phyloP scores from a whole-genome alignment of 1,140 invertebrate species.

The Drosophila erecta region DNA sequence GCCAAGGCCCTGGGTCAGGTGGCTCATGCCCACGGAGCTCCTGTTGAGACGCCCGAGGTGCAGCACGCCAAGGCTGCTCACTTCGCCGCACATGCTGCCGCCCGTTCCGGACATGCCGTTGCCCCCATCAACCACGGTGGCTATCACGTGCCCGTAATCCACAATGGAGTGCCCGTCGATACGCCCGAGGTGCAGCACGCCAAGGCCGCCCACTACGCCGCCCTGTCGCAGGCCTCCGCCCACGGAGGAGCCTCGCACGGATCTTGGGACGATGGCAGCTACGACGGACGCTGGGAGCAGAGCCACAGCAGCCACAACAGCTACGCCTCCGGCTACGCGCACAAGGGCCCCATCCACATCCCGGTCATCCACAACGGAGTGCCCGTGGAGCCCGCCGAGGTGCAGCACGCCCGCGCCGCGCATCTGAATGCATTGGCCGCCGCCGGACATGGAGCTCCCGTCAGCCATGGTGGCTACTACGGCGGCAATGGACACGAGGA shows the following conservation, averaged over 20 bases:
- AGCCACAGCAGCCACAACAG: conserved; percentile 48
- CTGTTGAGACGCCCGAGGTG: conserved; percentile 85
- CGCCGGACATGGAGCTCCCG: conserved; percentile 71
- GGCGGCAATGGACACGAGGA: conserved; percentile 68
- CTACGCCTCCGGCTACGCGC: conserved; percentile 69
- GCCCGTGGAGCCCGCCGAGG: conserved; percentile 87
- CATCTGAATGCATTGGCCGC: conserved; percentile 86
- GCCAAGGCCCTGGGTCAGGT: conserved; percentile 86
- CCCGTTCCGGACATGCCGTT: conserved; percentile 64
- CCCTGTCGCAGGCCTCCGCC: conserved; percentile 85
- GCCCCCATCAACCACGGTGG: conserved; percentile 66
- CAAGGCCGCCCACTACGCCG: conserved; percentile 87
- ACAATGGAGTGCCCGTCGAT: conserved; percentile 86
- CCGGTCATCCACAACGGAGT: conserved; percentile 86
- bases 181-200: conserved; percentile 87
- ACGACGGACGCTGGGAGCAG: conserved; percentile 62
- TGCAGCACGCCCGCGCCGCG: conserved; percentile 87
- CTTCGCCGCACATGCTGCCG: conserved; percentile 75
- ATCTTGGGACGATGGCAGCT: conserved; percentile 73
- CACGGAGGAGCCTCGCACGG: conserved; percentile 61
- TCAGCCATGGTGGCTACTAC: conserved; percentile 61
- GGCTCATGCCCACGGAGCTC: conserved; percentile 73
- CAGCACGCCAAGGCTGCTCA: conserved; percentile 83
- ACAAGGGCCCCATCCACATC: conserved; percentile 85
- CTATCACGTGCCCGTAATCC: conserved; percentile 85